phyloP scores from a whole-genome alignment of 1,140 invertebrate species.

The Eciton burchellii region DNA sequence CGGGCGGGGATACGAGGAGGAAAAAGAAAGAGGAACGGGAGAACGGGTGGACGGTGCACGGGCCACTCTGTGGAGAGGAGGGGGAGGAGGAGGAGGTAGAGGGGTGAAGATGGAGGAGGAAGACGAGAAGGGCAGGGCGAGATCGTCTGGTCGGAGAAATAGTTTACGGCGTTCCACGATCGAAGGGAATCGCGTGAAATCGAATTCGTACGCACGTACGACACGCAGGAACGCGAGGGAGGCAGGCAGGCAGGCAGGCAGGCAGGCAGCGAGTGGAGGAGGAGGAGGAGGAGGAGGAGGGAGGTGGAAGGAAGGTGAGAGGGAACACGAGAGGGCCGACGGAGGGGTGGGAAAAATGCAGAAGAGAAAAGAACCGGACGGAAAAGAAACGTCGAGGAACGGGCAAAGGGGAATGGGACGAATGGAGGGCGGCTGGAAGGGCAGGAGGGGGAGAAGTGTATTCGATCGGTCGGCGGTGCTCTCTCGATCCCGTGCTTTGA shows the following conservation, averaged over 20 bases:
- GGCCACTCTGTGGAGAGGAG: not conserved
- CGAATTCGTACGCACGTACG: constrained; percentile 76
- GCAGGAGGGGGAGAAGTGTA: not conserved
- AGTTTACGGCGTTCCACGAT: constrained; percentile 69
- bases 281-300: constrained; percentile 5
- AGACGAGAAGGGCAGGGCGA: constrained; percentile 15
- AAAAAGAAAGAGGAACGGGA: not conserved
- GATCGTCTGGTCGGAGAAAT: constrained; percentile 64
- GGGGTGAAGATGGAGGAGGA: too few species aligned
- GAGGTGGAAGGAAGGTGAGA: constrained; percentile 55
- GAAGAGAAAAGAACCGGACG: not conserved
- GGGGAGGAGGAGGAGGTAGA: constrained; percentile 7
- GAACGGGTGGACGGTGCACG: not conserved
- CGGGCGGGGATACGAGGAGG: not conserved
- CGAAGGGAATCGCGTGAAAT: constrained; percentile 76
- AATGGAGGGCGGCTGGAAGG: too few species aligned
- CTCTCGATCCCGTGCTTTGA: constrained; percentile 61
- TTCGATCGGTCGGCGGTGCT: constrained; percentile 60
- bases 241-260: constrained; percentile 24
- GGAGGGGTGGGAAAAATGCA: not conserved
- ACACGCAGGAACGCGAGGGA: constrained; percentile 70
- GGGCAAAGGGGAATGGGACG: not conserved
- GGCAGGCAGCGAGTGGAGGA: constrained; percentile 21
- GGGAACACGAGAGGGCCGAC: not conserved
- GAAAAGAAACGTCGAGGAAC: constrained; percentile 11